phyloP scores from a whole-genome alignment of 2,888 invertebrate genomes.

The Meta bourneti region DNA sequence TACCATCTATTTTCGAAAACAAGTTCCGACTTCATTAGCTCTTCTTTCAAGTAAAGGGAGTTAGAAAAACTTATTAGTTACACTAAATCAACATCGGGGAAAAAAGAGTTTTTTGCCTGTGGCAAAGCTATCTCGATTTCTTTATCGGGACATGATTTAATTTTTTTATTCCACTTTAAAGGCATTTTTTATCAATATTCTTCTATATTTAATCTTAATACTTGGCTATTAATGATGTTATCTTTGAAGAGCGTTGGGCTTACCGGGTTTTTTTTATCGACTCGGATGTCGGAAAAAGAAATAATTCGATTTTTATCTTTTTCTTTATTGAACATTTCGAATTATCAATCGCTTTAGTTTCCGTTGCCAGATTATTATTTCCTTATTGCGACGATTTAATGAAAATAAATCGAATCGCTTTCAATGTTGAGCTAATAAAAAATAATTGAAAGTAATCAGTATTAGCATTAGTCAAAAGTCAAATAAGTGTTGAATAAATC shows the following conservation, averaged over 20 bases:
- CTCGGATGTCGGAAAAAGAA: neutral
- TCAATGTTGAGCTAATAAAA: neutral
- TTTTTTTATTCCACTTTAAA: slow-evolving; percentile 21
- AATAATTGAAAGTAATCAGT: neutral
- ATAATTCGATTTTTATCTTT: neutral
- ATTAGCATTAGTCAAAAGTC: neutral
- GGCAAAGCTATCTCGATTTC: neutral
- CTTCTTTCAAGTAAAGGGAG: neutral
- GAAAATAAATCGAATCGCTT: neutral
- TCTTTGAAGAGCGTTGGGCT: neutral
- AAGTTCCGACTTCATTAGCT: neutral
- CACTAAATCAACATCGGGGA: neutral
- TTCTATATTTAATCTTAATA: slow-evolving; percentile 35
- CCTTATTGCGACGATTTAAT: neutral
- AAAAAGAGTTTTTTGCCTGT: neutral
- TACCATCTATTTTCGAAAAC: neutral
- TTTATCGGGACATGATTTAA: neutral
- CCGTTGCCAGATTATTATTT: neutral
- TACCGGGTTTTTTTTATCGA: neutral
- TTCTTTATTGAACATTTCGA: neutral
- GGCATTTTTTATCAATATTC: slow-evolving; percentile 1
- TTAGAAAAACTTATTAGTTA: neutral
- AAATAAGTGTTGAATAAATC: neutral
- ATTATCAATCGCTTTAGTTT: neutral
- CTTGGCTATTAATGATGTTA: slow-evolving; percentile 27